Conservation (phyloP, 2,113 vertebrate species). For the Ammodytes marinus region DNA sequence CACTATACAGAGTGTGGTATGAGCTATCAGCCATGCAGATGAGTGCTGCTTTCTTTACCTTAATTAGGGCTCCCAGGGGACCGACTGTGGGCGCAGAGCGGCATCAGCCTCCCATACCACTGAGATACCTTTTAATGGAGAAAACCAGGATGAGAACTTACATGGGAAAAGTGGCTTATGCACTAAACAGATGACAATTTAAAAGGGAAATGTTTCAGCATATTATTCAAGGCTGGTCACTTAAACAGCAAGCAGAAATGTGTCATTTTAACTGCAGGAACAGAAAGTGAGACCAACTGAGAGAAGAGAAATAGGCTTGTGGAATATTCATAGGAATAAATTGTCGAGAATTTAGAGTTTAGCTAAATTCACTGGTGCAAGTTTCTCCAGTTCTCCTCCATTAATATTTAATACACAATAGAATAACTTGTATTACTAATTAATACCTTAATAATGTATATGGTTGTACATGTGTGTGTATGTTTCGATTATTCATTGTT, state of each 20-base stretch:
- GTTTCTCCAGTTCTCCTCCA: neutral
- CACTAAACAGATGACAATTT: slow-evolving; percentile 32
- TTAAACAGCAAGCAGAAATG: slow-evolving; percentile 53
- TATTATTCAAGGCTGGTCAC: slow-evolving; percentile 50
- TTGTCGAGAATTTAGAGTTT: neutral
- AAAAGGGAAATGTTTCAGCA: slow-evolving; percentile 52
- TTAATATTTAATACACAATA: neutral
- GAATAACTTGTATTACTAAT: neutral
- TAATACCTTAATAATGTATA: neutral
- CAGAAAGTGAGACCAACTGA: slow-evolving; percentile 7
- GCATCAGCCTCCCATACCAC: slow-evolving; percentile 51
- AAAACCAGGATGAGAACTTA: slow-evolving; percentile 50
- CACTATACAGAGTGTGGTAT: slow-evolving; percentile 52
- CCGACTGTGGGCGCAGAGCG: slow-evolving; percentile 63
- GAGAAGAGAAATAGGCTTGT: neutral
- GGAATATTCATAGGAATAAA: neutral
- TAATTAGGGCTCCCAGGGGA: slow-evolving; percentile 83
- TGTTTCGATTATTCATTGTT: no score
- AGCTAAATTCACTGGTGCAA: neutral
- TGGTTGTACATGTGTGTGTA: no score
- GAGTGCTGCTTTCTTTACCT: slow-evolving; percentile 82
- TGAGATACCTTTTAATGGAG: slow-evolving; percentile 61
- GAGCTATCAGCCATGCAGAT: slow-evolving; percentile 84
- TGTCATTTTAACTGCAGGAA: slow-evolving; percentile 26
- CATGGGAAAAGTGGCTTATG: slow-evolving; percentile 32